Conservation (phyloP, 2,113 vertebrate species). For the Orthonyx spaldingii region DNA sequence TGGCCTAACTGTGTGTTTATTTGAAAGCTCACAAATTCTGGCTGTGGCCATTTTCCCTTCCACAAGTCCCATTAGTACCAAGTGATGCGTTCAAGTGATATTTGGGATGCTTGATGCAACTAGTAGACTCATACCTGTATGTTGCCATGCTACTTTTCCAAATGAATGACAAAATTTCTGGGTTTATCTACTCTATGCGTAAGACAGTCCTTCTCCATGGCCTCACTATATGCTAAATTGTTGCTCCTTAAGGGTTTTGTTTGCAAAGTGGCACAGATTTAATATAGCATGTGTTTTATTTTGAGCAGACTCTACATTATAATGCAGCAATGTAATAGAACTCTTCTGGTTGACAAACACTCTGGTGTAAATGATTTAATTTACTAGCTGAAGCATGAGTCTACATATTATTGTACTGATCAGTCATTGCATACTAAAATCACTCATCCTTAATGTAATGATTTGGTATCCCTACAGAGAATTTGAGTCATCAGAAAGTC, state of each 20-base stretch:
- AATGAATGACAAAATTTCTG: neutral
- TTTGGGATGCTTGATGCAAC: neutral
- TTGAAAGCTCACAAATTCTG: neutral
- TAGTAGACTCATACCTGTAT: neutral
- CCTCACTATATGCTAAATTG: neutral
- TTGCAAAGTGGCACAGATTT: constrained; percentile 40
- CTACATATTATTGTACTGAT: constrained; percentile 81
- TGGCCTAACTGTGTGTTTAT: neutral
- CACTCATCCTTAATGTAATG: constrained; percentile 86
- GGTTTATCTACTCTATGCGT: neutral
- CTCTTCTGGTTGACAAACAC: constrained; percentile 72
- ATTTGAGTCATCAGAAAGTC: constrained; percentile 85
- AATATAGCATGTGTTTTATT: constrained; percentile 62
- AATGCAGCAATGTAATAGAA: constrained; percentile 65
- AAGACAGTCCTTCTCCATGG: neutral
- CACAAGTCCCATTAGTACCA: neutral
- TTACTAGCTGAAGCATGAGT: constrained; percentile 74
- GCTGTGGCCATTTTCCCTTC: neutral
- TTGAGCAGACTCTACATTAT: constrained; percentile 68
- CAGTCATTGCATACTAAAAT: constrained; percentile 82
- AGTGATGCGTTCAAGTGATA: neutral
- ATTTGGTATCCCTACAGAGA: constrained; percentile 85
- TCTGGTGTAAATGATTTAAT: constrained; percentile 78
- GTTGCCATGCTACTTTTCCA: neutral
- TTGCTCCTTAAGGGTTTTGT: neutral